phyloP scores from a whole-genome alignment of 2,888 invertebrate genomes.

The Andrena bucephala region DNA sequence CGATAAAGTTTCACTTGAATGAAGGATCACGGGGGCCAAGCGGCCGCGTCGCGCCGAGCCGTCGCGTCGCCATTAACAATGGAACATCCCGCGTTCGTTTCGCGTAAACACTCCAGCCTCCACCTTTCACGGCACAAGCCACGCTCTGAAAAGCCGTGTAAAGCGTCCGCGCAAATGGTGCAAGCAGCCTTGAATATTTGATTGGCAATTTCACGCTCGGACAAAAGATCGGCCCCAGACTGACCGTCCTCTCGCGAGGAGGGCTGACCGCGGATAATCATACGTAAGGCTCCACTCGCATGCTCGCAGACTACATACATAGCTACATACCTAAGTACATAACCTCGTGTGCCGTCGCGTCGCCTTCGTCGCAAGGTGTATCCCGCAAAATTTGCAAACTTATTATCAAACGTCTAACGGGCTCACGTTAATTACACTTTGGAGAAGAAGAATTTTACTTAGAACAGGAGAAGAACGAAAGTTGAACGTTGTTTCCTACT shows the following conservation, averaged over 20 bases:
- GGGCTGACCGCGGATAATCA: conserved; percentile 65
- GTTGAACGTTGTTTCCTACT: not conserved
- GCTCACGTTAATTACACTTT: too few relatives aligned
- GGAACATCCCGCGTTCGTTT: conserved; percentile 66
- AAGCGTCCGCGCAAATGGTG: conserved; percentile 67
- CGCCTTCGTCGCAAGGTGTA: too few relatives aligned
- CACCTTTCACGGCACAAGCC: conserved; percentile 61
- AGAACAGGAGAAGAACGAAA: not conserved
- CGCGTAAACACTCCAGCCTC: conserved; percentile 68
- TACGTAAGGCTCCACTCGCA: conserved; percentile 37
- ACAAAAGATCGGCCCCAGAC: conserved; percentile 70
- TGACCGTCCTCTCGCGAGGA: conserved; percentile 43
- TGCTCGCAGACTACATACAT: not conserved
- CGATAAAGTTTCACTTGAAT: conserved; percentile 29
- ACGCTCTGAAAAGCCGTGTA: conserved; percentile 68
- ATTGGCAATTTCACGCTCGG: conserved; percentile 77
- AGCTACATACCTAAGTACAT: too few relatives aligned
- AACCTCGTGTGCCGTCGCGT: not conserved
- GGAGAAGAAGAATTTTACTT: not conserved
- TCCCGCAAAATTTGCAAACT: too few relatives aligned
- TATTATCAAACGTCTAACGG: too few relatives aligned
- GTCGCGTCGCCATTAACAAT: conserved; percentile 65
- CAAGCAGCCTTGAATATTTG: conserved; percentile 76
- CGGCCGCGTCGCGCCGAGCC: not conserved
- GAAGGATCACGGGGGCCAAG: conserved; percentile 19